Conservation (phyloP, 2,113 vertebrate species). For the Cervus canadensis region DNA sequence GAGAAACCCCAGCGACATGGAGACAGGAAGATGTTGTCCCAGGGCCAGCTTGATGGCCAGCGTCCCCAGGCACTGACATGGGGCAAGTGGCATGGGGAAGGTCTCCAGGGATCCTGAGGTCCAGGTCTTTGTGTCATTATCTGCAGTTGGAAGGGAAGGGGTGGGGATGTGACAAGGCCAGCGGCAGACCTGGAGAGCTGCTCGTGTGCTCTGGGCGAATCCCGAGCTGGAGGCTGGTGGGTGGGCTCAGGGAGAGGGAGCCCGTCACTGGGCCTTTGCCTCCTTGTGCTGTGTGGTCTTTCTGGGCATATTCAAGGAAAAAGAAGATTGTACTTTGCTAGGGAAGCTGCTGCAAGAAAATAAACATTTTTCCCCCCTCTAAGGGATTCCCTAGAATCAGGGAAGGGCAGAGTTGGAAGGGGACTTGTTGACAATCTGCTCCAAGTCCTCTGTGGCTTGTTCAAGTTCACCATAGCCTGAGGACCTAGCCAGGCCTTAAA, state of each 20-base stretch:
- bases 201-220: not conserved
- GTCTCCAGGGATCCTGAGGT: not conserved
- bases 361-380: not conserved
- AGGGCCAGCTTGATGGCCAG: not conserved
- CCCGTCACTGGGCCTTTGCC: not conserved
- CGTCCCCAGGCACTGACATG: not conserved
- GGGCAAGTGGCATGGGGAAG: not conserved
- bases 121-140: not conserved
- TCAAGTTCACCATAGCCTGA: accelerated
- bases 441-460: not conserved
- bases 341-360: not conserved
- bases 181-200: not conserved
- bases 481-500: not conserved
- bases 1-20: not conserved
- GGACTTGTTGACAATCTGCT: not conserved
- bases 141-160: not conserved
- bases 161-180: not conserved
- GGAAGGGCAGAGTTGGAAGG: not conserved
- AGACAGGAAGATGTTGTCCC: not conserved
- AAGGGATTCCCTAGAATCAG: not conserved
- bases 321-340: not conserved
- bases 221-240: not conserved
- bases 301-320: not conserved
- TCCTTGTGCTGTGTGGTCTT: not conserved
- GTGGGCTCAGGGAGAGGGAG: accelerated